Evolutionary conservation across 1,140 invertebrate genomes (phyloP), one percentile per base, ranked within the genome.

Genomic region (Bombus confusus): DNA sequence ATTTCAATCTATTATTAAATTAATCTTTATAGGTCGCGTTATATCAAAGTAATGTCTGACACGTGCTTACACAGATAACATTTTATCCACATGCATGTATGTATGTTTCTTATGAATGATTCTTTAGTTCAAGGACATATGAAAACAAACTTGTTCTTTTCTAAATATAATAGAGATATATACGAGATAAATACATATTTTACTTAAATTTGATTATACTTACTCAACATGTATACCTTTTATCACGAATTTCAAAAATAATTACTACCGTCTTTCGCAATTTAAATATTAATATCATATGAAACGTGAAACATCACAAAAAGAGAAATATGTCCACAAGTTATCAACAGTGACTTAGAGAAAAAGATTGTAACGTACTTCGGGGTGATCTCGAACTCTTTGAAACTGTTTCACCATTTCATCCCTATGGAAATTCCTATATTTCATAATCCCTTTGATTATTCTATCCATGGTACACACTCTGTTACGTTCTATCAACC

Each of bases 371-470:
- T n/a, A 86, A 95, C 96, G 96, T 95, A 98, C 98, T 96, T 97
- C 97, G 25, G 98, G 98, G 95, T 98, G 96, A 95, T 98, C 97
- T 93, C 96, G 96, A 85, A 99, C 98, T 96, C 97, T 95, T 94
- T 98, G 95, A 94, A 99, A 99, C 94, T 99, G 98, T 95, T 98
- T 97, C 28, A 99, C 98, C 98, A 99, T 98, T 93, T 96, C 97
- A 86, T 97, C 96, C 87, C 97, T 96, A 83, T 97, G 97, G 62
- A 97, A 97, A 77, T 97, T 96, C 73, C 98, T 96, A 94, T 98
- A 99, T 93, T 97, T 96, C 97, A 98, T 98, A 77, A 99, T 97
- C 57, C 98, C 98, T 94, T 97, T 96, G 74, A 99, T 95, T 93
- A 99, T 98, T 94, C 97, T 96, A 91, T 98, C 97, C 97, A 98